Evolutionary conservation across 2,797 vertebrate genomes (phyloP), one percentile per base, ranked within the genome.

Genomic region (Xyrichtys novacula): DNA sequence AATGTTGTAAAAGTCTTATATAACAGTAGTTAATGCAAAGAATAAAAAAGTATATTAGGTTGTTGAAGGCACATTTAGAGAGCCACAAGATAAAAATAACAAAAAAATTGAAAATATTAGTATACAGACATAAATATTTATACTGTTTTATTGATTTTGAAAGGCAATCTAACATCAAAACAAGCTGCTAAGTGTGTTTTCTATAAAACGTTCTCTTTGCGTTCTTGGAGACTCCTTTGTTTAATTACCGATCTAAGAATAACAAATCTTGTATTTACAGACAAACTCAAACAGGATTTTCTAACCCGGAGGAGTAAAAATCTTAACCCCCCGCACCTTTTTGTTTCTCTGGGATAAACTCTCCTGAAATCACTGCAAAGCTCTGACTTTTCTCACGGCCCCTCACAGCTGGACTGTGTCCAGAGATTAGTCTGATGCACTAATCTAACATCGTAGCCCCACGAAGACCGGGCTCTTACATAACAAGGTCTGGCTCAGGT

Each of bases 351-450:
- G 54, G 16, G 8, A 22, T 40, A 17, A 7, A 36, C 32, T 56
- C 17, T 17, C 31, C 46, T 36, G 28, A 19, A 6, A 19, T 5
- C 17, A 17, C 9, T 14, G 58, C 1, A 16, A 17, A 28, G 23
- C 14, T 28, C 25, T 17, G 25, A 26, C 23, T 7, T 6, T 3
- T 44, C 16, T 22, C 4, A 1, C 5, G 20, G 14, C 39, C 49
- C 49, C 34, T 52, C 20, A 26, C 29, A 52, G 17, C 25, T 43
- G 53, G 54, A 57, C 6, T 15, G 0, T 16, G 7, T 61, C 49
- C 65, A 72, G 26, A 25, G 61, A 68, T 78, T 72, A 62, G 47
- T 61, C 28, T 38, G 32, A 71, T 17, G 47, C n/a, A 3, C 42
- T 32, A 1, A 36, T 40, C 47, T 53, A 43, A 32, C 3, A 4